phyloP scores from a whole-genome alignment of 2,888 invertebrate genomes.

The Macrosiphum euphorbiae region DNA sequence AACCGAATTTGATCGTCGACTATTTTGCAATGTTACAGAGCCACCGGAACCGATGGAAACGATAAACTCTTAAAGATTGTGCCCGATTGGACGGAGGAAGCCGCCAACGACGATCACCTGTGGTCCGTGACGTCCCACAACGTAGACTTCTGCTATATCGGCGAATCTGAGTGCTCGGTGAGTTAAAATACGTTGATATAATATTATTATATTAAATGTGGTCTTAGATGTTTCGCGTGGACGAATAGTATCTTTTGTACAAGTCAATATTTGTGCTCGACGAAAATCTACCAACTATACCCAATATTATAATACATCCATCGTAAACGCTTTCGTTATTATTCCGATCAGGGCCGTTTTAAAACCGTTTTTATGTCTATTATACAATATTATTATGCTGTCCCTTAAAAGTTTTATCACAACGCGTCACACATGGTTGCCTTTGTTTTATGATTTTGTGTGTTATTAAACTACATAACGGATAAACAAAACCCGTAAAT shows the following conservation, averaged over 20 bases:
- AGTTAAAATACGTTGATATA: constrained; percentile 69
- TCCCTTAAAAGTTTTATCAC: constrained; percentile 13
- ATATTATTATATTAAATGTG: not conserved
- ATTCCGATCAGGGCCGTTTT: not conserved
- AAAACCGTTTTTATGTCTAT: not conserved
- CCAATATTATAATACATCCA: not conserved
- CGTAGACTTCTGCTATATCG: constrained; percentile 94
- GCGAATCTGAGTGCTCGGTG: constrained; percentile 89
- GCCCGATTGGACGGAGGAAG: constrained; percentile 88
- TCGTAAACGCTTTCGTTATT: not conserved
- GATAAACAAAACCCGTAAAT: not conserved
- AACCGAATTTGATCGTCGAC: not conserved
- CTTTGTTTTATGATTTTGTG: not conserved
- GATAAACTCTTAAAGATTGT: constrained; percentile 71
- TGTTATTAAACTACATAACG: not conserved
- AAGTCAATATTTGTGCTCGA: not conserved
- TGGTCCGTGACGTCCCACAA: constrained; percentile 94
- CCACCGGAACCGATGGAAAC: constrained; percentile 51
- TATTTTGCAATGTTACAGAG: constrained; percentile 20
- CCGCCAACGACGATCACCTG: constrained; percentile 92
- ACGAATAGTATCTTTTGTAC: not conserved
- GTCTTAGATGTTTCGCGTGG: not conserved
- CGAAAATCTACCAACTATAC: not conserved
- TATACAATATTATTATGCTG: not conserved
- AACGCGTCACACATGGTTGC: constrained; percentile 7